Conservation (phyloP, 2,797 vertebrate genomes). For the Ptychadena robeensis region DNA sequence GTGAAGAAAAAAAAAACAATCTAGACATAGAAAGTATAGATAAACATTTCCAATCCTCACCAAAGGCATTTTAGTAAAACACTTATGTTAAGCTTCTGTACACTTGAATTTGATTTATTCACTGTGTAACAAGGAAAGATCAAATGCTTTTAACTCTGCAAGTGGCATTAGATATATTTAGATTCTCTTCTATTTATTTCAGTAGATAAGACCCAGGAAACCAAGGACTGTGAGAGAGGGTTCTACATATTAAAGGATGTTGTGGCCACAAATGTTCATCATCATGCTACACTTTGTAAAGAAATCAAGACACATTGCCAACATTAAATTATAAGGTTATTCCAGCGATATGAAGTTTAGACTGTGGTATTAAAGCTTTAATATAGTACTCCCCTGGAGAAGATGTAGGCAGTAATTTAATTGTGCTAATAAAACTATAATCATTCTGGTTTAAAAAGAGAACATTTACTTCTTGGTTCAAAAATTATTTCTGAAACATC, state of each 20-base stretch:
- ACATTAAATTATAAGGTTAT: neutral
- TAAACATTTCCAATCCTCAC: too few species aligned
- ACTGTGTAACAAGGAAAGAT: slow-evolving; percentile 24
- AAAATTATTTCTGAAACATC: too few species aligned
- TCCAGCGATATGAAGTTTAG: neutral
- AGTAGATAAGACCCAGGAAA: slow-evolving; percentile 23
- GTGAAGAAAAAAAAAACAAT: too few species aligned
- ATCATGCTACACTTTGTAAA: slow-evolving; percentile 11
- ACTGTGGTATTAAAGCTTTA: too few species aligned
- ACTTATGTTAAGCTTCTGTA: slow-evolving; percentile 19
- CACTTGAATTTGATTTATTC: slow-evolving; percentile 25
- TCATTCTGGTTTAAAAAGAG: too few species aligned
- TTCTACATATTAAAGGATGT: slow-evolving; percentile 7
- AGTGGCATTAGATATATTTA: slow-evolving; percentile 14
- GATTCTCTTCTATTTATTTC: slow-evolving; percentile 20
- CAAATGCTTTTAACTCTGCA: slow-evolving; percentile 51
- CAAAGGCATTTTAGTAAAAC: slow-evolving; percentile 1
- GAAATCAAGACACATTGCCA: neutral
- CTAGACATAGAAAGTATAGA: too few species aligned
- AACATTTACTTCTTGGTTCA: too few species aligned
- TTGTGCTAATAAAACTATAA: neutral
- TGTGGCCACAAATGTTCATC: neutral
- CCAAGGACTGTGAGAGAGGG: neutral
- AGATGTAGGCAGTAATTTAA: neutral
- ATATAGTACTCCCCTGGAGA: neutral